These are phyloP conservation scores for Syngnathus typhle DNA, from an alignment of 2,113 vertebrate species.

Conservation along the genomic window DNA sequence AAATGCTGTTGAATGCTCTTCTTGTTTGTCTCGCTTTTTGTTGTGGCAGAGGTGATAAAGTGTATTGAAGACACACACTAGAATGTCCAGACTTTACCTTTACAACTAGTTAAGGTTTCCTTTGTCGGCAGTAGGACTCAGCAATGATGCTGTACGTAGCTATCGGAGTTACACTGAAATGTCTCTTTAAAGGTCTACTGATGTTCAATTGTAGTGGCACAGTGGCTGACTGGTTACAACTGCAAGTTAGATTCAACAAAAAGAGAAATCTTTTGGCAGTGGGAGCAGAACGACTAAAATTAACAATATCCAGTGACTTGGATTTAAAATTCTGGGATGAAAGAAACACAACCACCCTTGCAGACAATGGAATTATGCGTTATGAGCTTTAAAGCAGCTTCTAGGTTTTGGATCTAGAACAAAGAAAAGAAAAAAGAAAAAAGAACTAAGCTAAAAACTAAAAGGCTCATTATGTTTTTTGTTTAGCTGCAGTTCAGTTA, in stretches of 20 bases:
- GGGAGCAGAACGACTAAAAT: conserved; percentile 10
- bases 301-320: conserved; percentile 30
- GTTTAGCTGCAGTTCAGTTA: conserved; percentile 17
- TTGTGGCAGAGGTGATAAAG: not conserved
- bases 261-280: conserved; percentile 22
- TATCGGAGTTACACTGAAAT: not conserved
- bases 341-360: conserved; percentile 40
- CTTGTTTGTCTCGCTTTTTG: not conserved
- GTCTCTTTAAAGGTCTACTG: not conserved
- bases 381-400: conserved; percentile 37
- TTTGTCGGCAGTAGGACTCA: not conserved
- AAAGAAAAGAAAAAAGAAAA: conserved; percentile 27
- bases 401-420: conserved; percentile 27
- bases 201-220: too few species aligned
- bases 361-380: conserved; percentile 36
- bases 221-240: too few species aligned
- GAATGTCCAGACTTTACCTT: too few species aligned
- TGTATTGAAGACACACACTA: too few species aligned
- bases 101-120: not conserved
- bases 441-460: not conserved
- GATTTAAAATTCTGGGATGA: conserved; percentile 47
- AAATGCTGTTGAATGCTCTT: not conserved
- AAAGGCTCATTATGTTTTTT: conserved; percentile 11
- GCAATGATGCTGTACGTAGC: not conserved
- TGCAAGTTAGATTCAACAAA: not conserved